phyloP scores from a whole-genome alignment of 2,888 invertebrate genomes.

The Harpagoxenus sublaevis region DNA sequence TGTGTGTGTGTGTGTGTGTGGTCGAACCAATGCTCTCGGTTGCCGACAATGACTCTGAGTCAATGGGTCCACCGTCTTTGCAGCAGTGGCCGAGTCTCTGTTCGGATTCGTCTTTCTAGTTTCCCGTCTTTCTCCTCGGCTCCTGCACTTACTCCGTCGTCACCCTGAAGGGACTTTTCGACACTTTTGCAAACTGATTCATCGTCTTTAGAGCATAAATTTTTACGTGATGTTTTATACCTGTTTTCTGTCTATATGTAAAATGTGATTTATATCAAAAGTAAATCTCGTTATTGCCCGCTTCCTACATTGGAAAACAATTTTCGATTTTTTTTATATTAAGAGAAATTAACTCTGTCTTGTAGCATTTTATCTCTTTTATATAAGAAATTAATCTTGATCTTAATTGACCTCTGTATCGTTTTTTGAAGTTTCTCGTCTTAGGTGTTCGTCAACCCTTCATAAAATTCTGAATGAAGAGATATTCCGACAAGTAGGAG shows the following conservation, averaged over 20 bases:
- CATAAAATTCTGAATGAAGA: not conserved
- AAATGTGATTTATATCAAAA: not conserved
- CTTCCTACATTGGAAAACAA: not conserved
- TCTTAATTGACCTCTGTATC: not conserved
- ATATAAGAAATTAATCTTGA: not conserved
- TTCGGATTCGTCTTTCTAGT: slow-evolving; percentile 17
- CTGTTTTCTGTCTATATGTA: not conserved
- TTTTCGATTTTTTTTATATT: not conserved
- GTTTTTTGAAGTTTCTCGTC: not conserved
- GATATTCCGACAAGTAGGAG: not conserved
- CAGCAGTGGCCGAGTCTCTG: not conserved
- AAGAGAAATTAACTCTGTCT: not conserved
- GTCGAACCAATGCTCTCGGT: slow-evolving; percentile 25
- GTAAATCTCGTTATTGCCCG: not conserved
- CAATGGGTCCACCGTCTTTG: slow-evolving; percentile 59
- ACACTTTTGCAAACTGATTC: not conserved
- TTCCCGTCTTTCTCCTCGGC: slow-evolving; percentile 14
- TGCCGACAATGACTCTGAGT: slow-evolving; percentile 59
- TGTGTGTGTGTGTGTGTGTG: not conserved
- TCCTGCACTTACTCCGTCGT: not conserved
- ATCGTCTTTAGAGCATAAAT: not conserved
- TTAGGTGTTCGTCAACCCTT: not conserved
- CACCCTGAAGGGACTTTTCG: not conserved
- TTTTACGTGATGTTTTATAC: not conserved
- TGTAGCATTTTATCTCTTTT: not conserved